These are phyloP conservation scores for Sesamia nonagrioides DNA, from an alignment of 1,140 invertebrate species.

Conservation along the genomic window DNA sequence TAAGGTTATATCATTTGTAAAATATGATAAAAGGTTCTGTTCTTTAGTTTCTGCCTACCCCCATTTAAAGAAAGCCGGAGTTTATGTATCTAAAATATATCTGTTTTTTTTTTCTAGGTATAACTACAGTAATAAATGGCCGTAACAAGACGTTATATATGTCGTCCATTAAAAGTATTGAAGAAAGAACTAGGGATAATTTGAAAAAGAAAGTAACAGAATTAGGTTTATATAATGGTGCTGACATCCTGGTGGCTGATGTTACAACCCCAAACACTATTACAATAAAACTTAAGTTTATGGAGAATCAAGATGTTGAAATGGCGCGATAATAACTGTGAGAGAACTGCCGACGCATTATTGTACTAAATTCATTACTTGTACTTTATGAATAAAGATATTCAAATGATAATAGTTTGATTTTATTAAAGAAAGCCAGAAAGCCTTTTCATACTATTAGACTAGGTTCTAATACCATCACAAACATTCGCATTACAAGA, in stretches of 20 bases:
- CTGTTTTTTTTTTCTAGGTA: constrained; percentile 83
- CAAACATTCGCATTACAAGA: too few species aligned
- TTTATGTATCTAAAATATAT: too few species aligned
- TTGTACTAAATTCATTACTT: neutral
- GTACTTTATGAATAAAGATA: neutral
- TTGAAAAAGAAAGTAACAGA: constrained; percentile 95
- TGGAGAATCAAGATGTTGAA: constrained; percentile 86
- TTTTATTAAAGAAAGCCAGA: too few species aligned
- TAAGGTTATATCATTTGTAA: neutral
- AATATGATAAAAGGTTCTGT: constrained; percentile 19
- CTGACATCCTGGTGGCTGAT: constrained; percentile 96
- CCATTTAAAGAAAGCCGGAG: too few species aligned
- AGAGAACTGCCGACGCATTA: neutral
- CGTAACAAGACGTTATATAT: constrained; percentile 98
- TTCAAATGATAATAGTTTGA: neutral
- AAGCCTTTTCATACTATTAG: too few species aligned
- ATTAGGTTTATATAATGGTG: constrained; percentile 93
- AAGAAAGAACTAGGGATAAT: constrained; percentile 95
- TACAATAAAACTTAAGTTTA: constrained; percentile 90
- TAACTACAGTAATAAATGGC: constrained; percentile 93
- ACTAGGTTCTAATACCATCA: too few species aligned
- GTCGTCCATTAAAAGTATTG: constrained; percentile 95
- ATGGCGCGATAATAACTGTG: constrained; percentile 69
- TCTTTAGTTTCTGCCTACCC: too few species aligned
- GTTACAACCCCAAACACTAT: constrained; percentile 95